A percentile compares a stretch with the other conserved stretches of the same genome.
phyloP scores from a whole-genome alignment of 1,140 invertebrate species.

The Matsumurasca onukii region DNA sequence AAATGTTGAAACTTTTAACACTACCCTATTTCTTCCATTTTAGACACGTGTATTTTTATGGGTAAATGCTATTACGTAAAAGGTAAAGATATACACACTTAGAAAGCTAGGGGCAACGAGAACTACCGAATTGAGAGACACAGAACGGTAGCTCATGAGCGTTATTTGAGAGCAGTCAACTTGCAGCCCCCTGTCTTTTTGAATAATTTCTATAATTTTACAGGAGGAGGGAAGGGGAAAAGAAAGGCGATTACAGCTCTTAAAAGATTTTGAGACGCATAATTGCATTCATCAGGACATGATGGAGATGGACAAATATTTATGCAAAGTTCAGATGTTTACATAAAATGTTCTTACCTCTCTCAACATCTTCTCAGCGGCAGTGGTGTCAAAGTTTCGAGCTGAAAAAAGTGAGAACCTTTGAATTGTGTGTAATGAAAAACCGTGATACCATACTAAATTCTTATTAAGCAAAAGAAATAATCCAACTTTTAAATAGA shows the following conservation, averaged over 20 bases:
- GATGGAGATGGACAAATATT: neutral
- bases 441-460: neutral
- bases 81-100: too few relatives aligned
- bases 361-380: constrained; percentile 83
- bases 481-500: too few relatives aligned
- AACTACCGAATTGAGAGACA: too few relatives aligned
- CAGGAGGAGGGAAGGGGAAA: neutral
- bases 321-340: neutral
- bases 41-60: too few relatives aligned
- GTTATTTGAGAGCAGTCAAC: too few relatives aligned
- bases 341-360: constrained; percentile 60
- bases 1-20: too few relatives aligned
- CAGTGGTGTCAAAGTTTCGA: constrained; percentile 75
- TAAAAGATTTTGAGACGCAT: neutral
- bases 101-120: too few relatives aligned
- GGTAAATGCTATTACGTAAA: too few relatives aligned
- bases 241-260: neutral
- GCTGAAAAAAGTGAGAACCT: constrained; percentile 56
- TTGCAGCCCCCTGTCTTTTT: neutral
- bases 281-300: neutral
- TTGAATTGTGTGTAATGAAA: neutral
- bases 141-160: too few relatives aligned
- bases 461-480: too few relatives aligned
- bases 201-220: neutral
- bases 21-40: too few relatives aligned